Percentiles rank a stretch among this genome's conserved stretches.
Evolutionary conservation across 1,140 invertebrate genomes (phyloP).

Genomic region (Ceratosolen fusciceps): DNA sequence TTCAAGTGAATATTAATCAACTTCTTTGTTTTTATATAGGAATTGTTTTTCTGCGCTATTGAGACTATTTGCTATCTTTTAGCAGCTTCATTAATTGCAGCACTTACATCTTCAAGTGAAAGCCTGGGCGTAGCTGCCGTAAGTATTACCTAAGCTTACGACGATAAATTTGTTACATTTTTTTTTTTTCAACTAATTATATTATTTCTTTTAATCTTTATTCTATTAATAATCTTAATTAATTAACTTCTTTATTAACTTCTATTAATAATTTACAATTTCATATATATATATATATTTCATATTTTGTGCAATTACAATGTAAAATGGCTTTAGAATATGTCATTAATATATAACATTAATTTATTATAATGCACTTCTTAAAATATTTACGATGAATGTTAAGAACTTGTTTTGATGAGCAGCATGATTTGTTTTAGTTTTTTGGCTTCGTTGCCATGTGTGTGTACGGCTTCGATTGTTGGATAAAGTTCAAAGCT

Average conservation of each 20-base stretch:
- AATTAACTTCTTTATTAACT: no score
- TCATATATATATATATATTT: no score
- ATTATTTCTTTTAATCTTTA: no score
- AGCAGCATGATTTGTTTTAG: no score
- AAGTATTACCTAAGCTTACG: slow-evolving; percentile 68
- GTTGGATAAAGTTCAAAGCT: slow-evolving; percentile 81
- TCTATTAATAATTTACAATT: no score
- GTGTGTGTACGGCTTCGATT: slow-evolving; percentile 83
- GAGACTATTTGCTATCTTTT: slow-evolving; percentile 82
- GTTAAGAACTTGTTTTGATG: no score
- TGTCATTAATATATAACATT: no score
- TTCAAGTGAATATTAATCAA: not conserved
- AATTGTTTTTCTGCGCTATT: slow-evolving; percentile 81
- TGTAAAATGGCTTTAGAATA: no score
- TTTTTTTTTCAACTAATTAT: slow-evolving; percentile 2
- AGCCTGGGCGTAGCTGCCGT: slow-evolving; percentile 77
- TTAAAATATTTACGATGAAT: no score
- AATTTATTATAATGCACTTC: no score
- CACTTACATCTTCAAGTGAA: slow-evolving; percentile 65
- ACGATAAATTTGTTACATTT: not conserved
- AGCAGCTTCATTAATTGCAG: slow-evolving; percentile 77
- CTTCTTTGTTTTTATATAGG: slow-evolving; percentile 68
- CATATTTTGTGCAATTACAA: no score
- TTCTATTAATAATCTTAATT: no score
- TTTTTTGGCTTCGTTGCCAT: slow-evolving; percentile 87